Percentiles rank a stretch among this genome's conserved stretches.
phyloP scores from a whole-genome alignment of 1,140 invertebrate genomes.

The Heterodera carotae region DNA sequence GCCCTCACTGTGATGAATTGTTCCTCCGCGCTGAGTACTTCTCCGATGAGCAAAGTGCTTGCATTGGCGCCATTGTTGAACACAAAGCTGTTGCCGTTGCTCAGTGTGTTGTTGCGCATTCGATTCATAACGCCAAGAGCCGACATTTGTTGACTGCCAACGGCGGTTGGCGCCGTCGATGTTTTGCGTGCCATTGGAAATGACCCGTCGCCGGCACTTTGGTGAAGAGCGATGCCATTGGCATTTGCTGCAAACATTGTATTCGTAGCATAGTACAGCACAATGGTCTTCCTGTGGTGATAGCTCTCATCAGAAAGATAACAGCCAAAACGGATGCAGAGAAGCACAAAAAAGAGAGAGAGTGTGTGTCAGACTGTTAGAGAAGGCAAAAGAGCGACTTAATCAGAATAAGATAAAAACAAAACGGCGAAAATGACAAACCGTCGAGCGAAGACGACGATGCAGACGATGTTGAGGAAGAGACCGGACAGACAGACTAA shows the following conservation, averaged over 20 bases:
- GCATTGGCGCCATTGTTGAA: too few species aligned
- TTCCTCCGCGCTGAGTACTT: not conserved
- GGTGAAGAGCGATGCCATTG: not conserved
- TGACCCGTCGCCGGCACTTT: not conserved
- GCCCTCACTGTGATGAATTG: conserved; percentile 12
- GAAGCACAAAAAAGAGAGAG: not conserved
- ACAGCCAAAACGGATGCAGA: not conserved
- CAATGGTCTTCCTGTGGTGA: not conserved
- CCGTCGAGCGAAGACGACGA: conserved; percentile 44
- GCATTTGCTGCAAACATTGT: not conserved
- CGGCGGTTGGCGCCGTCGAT: not conserved
- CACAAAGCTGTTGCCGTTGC: not conserved
- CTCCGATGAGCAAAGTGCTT: not conserved
- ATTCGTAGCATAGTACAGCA: not conserved
- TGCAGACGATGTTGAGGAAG: conserved; percentile 48
- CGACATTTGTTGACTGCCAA: not conserved
- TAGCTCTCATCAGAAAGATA: not conserved
- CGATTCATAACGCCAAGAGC: not conserved
- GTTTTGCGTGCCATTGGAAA: not conserved
- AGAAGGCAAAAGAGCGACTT: conserved; percentile 41
- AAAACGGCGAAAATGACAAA: conserved; percentile 45
- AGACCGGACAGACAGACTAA: conserved; percentile 53
- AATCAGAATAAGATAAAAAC: conserved; percentile 55
- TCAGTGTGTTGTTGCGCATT: not conserved
- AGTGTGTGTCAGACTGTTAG: not conserved